These are phyloP conservation scores for Macroglossus sobrinus DNA, from an alignment of 2,113 vertebrate species.

Conservation along the genomic window DNA sequence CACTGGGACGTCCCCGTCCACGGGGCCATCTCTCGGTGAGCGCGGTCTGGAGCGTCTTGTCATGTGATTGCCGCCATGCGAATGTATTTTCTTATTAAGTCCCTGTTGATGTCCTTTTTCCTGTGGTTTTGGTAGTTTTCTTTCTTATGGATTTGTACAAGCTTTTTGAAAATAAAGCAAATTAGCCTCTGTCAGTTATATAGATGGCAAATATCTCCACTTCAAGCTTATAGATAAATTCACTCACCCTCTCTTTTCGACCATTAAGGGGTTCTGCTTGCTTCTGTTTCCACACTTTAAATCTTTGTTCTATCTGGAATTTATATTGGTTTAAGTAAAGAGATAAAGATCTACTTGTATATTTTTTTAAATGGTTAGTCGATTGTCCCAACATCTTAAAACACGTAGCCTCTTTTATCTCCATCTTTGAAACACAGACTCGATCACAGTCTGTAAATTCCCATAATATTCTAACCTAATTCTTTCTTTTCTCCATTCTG, in stretches of 20 bases:
- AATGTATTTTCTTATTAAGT: not conserved
- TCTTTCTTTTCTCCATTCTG: not conserved
- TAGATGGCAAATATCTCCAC: not conserved
- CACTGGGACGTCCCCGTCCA: too few relatives aligned
- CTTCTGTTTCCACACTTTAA: not conserved
- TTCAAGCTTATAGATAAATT: not conserved
- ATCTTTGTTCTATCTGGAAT: not conserved
- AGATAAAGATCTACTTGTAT: not conserved
- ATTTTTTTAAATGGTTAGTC: not conserved
- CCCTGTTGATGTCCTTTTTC: not conserved
- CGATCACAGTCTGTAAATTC: not conserved
- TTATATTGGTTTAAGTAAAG: not conserved
- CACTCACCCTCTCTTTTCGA: not conserved
- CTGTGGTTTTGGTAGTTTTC: not conserved
- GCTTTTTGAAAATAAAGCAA: not conserved
- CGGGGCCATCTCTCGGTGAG: fast-evolving
- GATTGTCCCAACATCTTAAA: not conserved
- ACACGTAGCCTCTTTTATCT: not conserved
- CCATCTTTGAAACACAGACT: not conserved
- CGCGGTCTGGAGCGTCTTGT: not conserved
- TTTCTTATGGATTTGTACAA: not conserved
- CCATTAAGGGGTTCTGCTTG: not conserved
- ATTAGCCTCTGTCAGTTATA: not conserved
- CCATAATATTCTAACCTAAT: not conserved
- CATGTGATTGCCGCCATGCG: not conserved